phyloP scores from a whole-genome alignment of 2,113 vertebrate genomes.

The Perca flavescens region DNA sequence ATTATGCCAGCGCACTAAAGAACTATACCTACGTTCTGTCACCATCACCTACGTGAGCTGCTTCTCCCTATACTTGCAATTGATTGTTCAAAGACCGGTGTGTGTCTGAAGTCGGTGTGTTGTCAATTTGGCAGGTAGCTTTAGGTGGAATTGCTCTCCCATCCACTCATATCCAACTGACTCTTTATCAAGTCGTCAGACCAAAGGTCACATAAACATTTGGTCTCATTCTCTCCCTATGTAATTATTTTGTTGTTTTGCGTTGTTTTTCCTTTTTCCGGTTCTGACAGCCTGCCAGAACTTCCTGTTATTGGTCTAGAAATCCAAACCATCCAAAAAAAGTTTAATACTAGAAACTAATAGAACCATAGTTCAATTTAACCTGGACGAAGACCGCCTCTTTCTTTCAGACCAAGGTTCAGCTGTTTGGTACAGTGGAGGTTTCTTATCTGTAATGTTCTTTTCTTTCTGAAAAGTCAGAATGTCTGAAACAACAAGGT shows the following conservation, averaged over 20 bases:
- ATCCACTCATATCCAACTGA: neutral
- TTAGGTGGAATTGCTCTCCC: too few species aligned
- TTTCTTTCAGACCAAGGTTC: too few species aligned
- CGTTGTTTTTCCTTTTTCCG: neutral
- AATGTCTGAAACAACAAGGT: neutral
- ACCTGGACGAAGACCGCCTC: too few species aligned
- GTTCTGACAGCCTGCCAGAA: neutral
- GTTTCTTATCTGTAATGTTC: too few species aligned
- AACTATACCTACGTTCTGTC: neutral
- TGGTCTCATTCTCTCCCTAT: neutral
- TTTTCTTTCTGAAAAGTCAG: neutral
- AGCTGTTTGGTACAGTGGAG: too few species aligned
- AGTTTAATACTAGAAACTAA: neutral
- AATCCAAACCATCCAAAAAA: neutral
- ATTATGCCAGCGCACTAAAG: neutral
- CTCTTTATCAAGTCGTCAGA: neutral
- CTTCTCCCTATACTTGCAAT: too few species aligned
- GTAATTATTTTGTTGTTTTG: neutral
- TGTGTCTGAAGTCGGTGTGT: too few species aligned
- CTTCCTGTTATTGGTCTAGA: neutral
- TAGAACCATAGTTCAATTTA: too few species aligned
- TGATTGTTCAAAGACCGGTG: too few species aligned
- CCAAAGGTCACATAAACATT: too few species aligned
- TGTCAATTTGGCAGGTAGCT: too few species aligned
- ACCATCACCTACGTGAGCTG: too few species aligned